Base-by-base conservation (phyloP, 2,113 vertebrate species). In the Osmerus eperlanus region DNA sequence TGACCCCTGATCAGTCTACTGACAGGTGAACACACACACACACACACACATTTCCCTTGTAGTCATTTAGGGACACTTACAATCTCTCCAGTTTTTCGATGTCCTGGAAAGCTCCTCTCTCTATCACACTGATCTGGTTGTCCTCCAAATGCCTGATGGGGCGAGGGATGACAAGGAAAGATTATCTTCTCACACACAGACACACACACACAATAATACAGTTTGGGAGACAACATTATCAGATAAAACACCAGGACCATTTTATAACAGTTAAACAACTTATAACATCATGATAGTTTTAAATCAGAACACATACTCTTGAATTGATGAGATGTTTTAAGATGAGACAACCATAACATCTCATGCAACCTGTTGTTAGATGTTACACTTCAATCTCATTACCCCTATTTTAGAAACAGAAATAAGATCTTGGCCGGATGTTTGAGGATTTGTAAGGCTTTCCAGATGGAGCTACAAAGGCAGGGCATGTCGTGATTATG, bases 31-130 rank as follows among this genome's bases (percentile, higher is more conserved):
- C 36, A 58, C 61, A 28, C 67, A 65, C 51, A 52, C 41, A 52
- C 41, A 69, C 59, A 69, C 63, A 78, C 74, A 8, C 69, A 62
- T 12, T 19, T 36, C 12, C 28, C 55, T n/a, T 41, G 25, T 3
- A 32, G 53, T 58, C 25, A 6, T 41, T n/a, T 60, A 29, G 32
- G 23, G 68, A 73, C 81, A 97, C 97, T 98, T 85, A 99, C 97
- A 99, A 90, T 76, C 97, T 91, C 76, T 99, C 97, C 9, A 99
- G 93, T 89, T 97, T 95, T 77, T 97, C 94, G 76, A 99, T 93
- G 84, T 98, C 97, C 87, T 98, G 96, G 88, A 99, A 99, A 16
- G 97, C 94, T 87, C 97, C 97, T 90, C 97, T 92, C 89, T 99
- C 97, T 2, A 99, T 94, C 75, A 96, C 88, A 41, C 91, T 98